A percentile compares a stretch with the other conserved stretches of the same genome.
phyloP scores from a whole-genome alignment of 2,888 invertebrate species.

The Tetrapedia diversipes region DNA sequence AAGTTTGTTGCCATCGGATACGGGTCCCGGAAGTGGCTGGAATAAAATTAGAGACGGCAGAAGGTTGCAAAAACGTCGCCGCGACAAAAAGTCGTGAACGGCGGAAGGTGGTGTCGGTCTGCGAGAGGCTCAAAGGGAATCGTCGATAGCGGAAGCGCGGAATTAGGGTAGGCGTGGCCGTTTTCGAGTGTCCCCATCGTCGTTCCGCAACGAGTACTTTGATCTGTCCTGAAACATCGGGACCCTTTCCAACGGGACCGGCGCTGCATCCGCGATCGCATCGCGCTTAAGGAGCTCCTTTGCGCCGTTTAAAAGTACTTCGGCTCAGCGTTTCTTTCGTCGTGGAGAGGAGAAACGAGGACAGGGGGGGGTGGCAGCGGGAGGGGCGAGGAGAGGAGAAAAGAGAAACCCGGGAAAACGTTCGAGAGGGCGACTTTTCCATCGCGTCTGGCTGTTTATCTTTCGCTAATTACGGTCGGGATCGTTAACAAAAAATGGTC shows the following conservation, averaged over 20 bases:
- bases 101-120: slow-evolving; percentile 50
- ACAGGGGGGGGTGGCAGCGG: background rate
- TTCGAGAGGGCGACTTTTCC: background rate
- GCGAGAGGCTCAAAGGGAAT: slow-evolving; percentile 59
- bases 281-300: slow-evolving; percentile 49
- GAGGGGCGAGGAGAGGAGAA: background rate
- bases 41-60: slow-evolving; percentile 24
- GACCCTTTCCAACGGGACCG: slow-evolving; percentile 30
- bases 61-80: background rate
- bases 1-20: slow-evolving; percentile 24
- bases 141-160: slow-evolving; percentile 51
- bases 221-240: slow-evolving; percentile 51
- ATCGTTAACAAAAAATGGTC: slow-evolving; percentile 7
- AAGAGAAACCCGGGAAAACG: background rate
- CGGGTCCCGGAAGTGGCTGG: slow-evolving; percentile 25
- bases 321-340: slow-evolving; percentile 17
- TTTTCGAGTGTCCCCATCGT: slow-evolving; percentile 50
- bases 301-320: slow-evolving; percentile 34
- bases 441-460: slow-evolving; percentile 24
- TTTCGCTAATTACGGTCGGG: slow-evolving; percentile 29
- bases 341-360: too few species aligned
- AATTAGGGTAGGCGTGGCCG: slow-evolving; percentile 62
- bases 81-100: slow-evolving; percentile 23
- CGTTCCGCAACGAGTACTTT: slow-evolving; percentile 49
- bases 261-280: slow-evolving; percentile 50